Base-by-base conservation (phyloP, 2,113 vertebrate genomes). In the Miniopterus natalensis region DNA sequence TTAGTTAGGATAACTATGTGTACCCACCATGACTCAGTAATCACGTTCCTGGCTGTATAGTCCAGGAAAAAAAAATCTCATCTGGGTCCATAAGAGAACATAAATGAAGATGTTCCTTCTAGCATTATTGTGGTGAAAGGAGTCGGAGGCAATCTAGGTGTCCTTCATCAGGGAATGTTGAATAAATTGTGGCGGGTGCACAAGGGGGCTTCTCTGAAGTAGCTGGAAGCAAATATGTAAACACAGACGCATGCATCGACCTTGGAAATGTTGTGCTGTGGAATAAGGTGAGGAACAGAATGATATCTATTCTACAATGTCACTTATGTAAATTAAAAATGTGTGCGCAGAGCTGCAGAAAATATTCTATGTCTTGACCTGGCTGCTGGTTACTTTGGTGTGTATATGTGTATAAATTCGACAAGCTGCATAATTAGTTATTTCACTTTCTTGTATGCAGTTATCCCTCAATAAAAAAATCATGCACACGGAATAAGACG, bases 231-330 rank as follows among this genome's bases (percentile, higher is more conserved):
- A 90, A 81, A 75, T 75, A 84, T 25, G 51, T 71, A 84, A 91
- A 88, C 65, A 88, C 12, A 71, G 83, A 42, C 1, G 55, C 42
- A 61, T 55, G 27, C 51, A 49, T 74, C 79, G 84, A 53, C 45
- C 63, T 88, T 80, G 92, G 87, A 92, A 89, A 63, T 68, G 29
- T 5, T 29, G 47, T 68, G 42, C 68, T 53, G 47, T 84, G 31
- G 51, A 86, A 63, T 53, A 90, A 95, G 40, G 87, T 89, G 86
- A 51, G 85, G 83, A 80, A 31, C 17, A 57, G 66, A 88, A 13
- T 15, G 11, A 5, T 93, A 27, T 88, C 71, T 93, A 18, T 49
- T 57, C 40, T 31, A 40, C 23, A 70, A 4, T 68, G 74, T 79
- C 70, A 42, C 75, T 79, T 73, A 53, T 4, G 20, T 13, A 31